Evolutionary conservation across 1,140 invertebrate species (phyloP).

Genomic region (Macrobrachium rosenbergii): DNA sequence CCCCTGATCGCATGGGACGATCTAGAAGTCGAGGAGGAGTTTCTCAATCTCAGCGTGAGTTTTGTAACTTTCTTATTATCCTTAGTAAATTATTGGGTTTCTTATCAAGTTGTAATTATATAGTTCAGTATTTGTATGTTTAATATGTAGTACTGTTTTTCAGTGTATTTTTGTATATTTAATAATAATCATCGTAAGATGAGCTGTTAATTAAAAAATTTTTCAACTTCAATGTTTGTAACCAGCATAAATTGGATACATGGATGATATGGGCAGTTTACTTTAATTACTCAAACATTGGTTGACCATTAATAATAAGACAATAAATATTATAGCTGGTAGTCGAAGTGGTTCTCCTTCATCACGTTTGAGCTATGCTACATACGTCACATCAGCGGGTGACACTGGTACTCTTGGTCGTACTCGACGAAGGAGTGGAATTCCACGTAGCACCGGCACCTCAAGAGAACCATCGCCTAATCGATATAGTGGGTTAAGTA

Average conservation of each 20-base stretch:
- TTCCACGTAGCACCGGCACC: conserved; percentile 76
- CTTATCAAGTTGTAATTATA: not conserved
- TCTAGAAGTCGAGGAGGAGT: conserved; percentile 78
- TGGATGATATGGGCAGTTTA: conserved; percentile 30
- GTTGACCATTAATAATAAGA: conserved; percentile 18
- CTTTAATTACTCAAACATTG: not conserved
- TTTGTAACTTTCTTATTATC: conserved; percentile 5
- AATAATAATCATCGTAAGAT: no score
- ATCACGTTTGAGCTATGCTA: conserved; percentile 81
- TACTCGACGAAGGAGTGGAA: conserved; percentile 73
- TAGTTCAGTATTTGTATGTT: not conserved
- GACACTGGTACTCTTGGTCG: conserved; percentile 67
- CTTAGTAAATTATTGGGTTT: not conserved
- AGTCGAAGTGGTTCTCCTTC: conserved; percentile 90
- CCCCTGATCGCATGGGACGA: conserved; percentile 74
- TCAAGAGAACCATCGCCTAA: conserved; percentile 76
- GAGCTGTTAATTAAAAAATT: not conserved
- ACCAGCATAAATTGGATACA: not conserved
- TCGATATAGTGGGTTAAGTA: conserved; percentile 53
- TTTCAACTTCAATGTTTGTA: conserved; percentile 35
- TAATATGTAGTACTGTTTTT: conserved; percentile 21
- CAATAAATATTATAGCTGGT: conserved; percentile 75
- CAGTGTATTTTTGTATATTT: not conserved
- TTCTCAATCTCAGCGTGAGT: conserved; percentile 92
- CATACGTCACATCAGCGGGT: conserved; percentile 71